Evolutionary conservation across 2,113 vertebrate genomes (phyloP), one percentile per base, ranked within the genome.

Genomic region (Datnioides undecimradiatus): DNA sequence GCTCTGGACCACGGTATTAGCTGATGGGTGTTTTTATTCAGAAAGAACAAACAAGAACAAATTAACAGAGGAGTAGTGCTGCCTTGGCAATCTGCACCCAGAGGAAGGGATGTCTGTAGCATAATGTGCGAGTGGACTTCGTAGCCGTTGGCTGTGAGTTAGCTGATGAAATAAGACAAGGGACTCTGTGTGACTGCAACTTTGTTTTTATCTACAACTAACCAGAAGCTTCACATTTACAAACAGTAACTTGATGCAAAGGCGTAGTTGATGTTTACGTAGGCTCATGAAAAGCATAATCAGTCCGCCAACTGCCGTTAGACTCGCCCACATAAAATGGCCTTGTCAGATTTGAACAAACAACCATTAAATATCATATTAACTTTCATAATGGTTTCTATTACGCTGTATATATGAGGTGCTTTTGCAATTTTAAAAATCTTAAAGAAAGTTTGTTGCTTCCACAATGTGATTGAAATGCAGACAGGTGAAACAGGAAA

Each of bases 21-120:
- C 79, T 81, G 51, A 79, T 71, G 51, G 66, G 49, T 78, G 64
- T 78, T 80, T 85, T 80, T 40, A 67, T 76, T 77, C 27, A 63
- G 65, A 67, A 67, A 69, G 40, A 69, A 78, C 66, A 83, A 87
- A 87, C 73, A 79, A 58, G 73, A 79, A 68, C 76, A 79, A 83
- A 86, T 89, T 77, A 89, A 45, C 74, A 69, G 49, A 68, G 51
- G 57, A 76, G 27, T 38, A 74, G 38, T 57, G 34, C 79, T 60
- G 72, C 65, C 36, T 83, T 70, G 49, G 60, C 55, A 85, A 66
- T 69, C 62, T 80, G n/a, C 59, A 68, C 73, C 54, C 72, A 36
- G 45, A 65, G 55, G 82, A 77, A 41, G 49, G 64, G 58, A 73
- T 63, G 63, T 71, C 8, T 76, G 55, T 40, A 38, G 19, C 25